phyloP scores from a whole-genome alignment of 2,113 vertebrate genomes.

The Gymnobelideus leadbeateri region DNA sequence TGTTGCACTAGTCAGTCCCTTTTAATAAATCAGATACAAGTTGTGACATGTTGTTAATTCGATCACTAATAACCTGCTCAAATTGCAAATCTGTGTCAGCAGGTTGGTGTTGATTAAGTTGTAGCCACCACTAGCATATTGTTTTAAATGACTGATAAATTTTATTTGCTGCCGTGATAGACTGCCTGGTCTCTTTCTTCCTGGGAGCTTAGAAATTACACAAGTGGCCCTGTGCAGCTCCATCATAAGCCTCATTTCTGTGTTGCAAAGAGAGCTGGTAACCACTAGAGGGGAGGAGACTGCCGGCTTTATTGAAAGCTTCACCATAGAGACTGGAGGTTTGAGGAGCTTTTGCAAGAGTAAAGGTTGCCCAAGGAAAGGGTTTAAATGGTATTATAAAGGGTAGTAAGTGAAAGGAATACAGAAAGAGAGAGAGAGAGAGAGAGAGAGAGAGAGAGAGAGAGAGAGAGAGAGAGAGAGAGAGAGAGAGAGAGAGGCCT shows the following conservation, averaged over 20 bases:
- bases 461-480: not conserved
- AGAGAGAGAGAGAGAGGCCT: no score
- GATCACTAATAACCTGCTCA: constrained; percentile 86
- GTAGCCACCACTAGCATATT: constrained; percentile 81
- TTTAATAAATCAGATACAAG: constrained; percentile 88
- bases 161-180: constrained; percentile 81
- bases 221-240: constrained; percentile 78
- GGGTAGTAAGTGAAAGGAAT: constrained; percentile 81
- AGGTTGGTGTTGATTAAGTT: constrained; percentile 89
- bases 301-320: constrained; percentile 85
- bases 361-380: constrained; percentile 79
- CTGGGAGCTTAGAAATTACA: constrained; percentile 76
- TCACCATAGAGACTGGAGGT: constrained; percentile 79
- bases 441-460: not conserved
- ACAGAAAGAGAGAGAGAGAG: not conserved
- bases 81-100: constrained; percentile 86
- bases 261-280: constrained; percentile 85
- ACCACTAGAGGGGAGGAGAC: constrained; percentile 91
- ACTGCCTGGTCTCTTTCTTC: constrained; percentile 61
- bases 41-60: constrained; percentile 88
- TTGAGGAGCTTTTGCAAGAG: constrained; percentile 80
- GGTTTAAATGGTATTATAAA: constrained; percentile 81
- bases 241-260: constrained; percentile 71
- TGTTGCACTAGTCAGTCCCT: constrained; percentile 76
- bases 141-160: constrained; percentile 87